Evolutionary conservation across 2,113 vertebrate genomes (phyloP).

Genomic region (Rattus norvegicus): DNA sequence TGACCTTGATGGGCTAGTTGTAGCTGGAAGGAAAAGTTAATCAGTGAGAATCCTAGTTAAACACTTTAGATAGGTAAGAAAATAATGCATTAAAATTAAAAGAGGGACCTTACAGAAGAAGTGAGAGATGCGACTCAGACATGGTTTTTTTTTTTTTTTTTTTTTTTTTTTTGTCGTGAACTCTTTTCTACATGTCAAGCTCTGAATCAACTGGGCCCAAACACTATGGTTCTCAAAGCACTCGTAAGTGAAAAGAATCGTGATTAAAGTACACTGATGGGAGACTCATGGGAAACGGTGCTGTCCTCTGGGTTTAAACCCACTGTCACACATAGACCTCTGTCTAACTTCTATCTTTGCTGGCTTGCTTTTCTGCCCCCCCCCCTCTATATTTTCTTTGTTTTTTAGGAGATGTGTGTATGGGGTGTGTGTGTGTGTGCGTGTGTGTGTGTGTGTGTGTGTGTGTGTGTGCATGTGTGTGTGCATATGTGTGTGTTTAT

Average conservation of each 20-base stretch:
- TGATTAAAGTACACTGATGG: neutral
- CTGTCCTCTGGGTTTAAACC: neutral
- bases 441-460: neutral
- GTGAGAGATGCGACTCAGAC: neutral
- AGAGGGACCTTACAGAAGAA: neutral
- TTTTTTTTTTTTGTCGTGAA: neutral
- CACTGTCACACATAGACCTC: neutral
- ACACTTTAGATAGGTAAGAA: conserved; percentile 50
- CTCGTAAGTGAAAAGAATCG: neutral
- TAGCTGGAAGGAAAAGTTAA: conserved; percentile 45
- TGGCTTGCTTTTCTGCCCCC: neutral
- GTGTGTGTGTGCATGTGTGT: neutral
- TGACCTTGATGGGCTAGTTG: conserved; percentile 49
- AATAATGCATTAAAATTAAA: conserved; percentile 49
- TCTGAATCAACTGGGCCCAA: neutral
- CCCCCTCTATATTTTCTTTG: neutral
- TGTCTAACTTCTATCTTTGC: neutral
- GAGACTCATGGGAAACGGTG: neutral
- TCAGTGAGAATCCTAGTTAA: conserved; percentile 56
- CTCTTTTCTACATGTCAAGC: neutral
- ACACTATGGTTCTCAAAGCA: neutral
- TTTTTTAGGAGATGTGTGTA: neutral
- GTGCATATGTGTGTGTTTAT: neutral
- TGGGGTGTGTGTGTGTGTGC: too few species aligned
- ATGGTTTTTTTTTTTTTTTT: conserved; percentile 27